Evolutionary conservation across 2,797 vertebrate species (phyloP).

Genomic region (Galago senegalensis): DNA sequence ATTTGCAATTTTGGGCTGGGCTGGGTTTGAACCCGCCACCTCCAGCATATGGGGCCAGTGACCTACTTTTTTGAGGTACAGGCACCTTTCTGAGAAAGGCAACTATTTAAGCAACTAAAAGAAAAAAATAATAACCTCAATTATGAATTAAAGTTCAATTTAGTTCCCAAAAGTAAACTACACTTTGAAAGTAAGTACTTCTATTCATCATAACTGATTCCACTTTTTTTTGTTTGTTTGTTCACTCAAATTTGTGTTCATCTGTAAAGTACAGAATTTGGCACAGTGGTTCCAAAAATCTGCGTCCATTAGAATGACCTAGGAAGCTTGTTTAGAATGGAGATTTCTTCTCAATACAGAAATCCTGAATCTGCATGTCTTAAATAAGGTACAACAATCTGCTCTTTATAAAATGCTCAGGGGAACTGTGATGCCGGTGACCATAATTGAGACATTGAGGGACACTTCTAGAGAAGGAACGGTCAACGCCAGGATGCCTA

Average conservation of each 20-base stretch:
- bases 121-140: background rate
- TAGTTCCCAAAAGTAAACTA: background rate
- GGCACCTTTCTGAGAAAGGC: background rate
- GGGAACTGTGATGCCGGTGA: background rate
- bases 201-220: background rate
- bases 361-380: background rate
- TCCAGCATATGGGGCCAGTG: no score
- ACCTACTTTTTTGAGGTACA: no score
- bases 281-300: background rate
- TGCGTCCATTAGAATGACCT: background rate
- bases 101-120: background rate
- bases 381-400: background rate
- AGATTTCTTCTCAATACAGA: background rate
- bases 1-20: no score
- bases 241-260: background rate
- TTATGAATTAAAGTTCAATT: background rate
- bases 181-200: background rate
- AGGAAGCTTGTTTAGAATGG: background rate
- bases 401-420: background rate
- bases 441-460: no score
- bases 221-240: background rate
- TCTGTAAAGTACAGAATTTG: background rate
- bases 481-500: background rate
- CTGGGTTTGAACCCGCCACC: no score
- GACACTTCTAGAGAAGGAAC: background rate